Evolutionary conservation across 2,797 vertebrate genomes (phyloP).

Genomic region (Coregonus sp.): DNA sequence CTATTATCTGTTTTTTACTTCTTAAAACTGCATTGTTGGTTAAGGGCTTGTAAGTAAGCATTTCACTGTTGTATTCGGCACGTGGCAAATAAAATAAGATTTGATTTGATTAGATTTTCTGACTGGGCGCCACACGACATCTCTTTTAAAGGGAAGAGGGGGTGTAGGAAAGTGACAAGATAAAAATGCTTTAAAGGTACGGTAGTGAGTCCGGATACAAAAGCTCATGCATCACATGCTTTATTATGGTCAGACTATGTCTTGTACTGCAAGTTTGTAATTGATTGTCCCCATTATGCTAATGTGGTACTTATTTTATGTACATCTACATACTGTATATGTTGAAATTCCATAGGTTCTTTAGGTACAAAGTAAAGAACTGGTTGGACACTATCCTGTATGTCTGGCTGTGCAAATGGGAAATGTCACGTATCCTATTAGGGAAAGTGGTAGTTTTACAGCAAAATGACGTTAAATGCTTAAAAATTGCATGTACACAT

Average conservation of each 20-base stretch:
- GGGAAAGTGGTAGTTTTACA: neutral
- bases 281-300: neutral
- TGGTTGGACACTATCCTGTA: neutral
- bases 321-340: neutral
- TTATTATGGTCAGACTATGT: neutral
- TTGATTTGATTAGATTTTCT: neutral
- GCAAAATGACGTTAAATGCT: neutral
- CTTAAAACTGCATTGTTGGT: too few relatives aligned
- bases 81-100: too few relatives aligned
- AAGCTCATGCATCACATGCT: neutral
- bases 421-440: too few relatives aligned
- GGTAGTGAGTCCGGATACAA: slow-evolving; percentile 24
- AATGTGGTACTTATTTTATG: neutral
- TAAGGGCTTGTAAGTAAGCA: too few relatives aligned
- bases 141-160: slow-evolving; percentile 10
- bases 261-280: neutral
- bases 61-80: too few relatives aligned
- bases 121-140: slow-evolving; percentile 21
- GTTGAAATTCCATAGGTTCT: neutral
- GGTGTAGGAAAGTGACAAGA: slow-evolving; percentile 39
- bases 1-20: too few relatives aligned
- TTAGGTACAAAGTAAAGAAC: neutral
- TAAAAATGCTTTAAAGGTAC: slow-evolving; percentile 29
- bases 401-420: neutral
- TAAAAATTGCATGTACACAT: neutral